phyloP scores from a whole-genome alignment of 2,113 vertebrate genomes.

The Sinocyclocheilus grahami region DNA sequence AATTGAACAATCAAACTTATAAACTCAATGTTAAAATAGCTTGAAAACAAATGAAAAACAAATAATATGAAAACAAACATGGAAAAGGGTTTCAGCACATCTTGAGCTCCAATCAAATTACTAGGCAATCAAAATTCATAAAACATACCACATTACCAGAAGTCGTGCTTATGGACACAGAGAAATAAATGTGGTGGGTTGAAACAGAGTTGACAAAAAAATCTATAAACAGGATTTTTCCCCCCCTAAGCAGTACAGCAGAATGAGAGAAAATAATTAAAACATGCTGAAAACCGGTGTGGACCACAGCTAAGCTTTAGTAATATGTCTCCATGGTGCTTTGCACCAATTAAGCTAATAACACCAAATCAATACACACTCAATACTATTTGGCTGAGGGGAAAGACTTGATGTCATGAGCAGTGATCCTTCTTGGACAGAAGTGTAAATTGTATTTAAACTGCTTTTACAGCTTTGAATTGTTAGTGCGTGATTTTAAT shows the following conservation, averaged over 20 bases:
- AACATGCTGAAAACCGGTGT: background rate
- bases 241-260: background rate
- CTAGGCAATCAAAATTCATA: background rate
- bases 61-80: background rate
- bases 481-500: background rate
- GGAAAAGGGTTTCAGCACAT: background rate
- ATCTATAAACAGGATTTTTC: conserved; percentile 1
- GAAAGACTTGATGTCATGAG: conserved; percentile 11
- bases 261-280: background rate
- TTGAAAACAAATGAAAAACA: background rate
- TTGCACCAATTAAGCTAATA: conserved; percentile 8
- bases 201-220: background rate
- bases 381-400: background rate
- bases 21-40: background rate
- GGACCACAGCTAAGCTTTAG: background rate
- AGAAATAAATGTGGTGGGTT: background rate
- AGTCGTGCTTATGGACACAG: background rate
- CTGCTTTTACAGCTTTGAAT: conserved; percentile 15
- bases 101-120: background rate
- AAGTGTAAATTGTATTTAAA: background rate
- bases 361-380: conserved; percentile 28
- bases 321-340: background rate
- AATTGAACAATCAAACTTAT: background rate
- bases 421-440: background rate
- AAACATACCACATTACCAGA: background rate